Evolutionary conservation across 2,113 vertebrate species (phyloP).

Genomic region (Apodemus sylvaticus): DNA sequence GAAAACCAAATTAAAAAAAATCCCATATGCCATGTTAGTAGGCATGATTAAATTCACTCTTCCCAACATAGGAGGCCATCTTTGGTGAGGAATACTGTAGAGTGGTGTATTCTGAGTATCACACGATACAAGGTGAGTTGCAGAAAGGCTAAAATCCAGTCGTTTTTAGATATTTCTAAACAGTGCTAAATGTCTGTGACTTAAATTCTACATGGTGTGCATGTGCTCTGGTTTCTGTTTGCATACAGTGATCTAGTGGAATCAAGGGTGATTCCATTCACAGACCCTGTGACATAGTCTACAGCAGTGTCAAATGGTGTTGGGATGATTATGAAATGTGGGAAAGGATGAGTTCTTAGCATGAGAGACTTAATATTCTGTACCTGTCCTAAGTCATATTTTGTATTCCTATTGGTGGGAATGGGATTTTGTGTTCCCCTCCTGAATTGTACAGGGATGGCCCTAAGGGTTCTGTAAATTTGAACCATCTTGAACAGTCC

Average conservation of each 20-base stretch:
- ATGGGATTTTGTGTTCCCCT: slow-evolving; percentile 46
- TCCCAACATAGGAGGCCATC: background rate
- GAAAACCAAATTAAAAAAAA: background rate
- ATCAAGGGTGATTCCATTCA: background rate
- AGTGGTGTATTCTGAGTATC: background rate
- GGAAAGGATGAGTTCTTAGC: slow-evolving; percentile 49
- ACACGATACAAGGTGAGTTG: background rate
- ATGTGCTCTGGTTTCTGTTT: background rate
- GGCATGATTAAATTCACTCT: background rate
- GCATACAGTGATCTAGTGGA: background rate
- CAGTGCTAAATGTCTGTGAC: background rate
- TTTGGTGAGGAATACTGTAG: background rate
- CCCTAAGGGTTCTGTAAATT: slow-evolving; percentile 52
- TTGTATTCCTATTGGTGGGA: slow-evolving; percentile 30
- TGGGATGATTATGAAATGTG: slow-evolving; percentile 3
- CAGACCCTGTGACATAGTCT: background rate
- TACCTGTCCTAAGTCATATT: slow-evolving; percentile 25
- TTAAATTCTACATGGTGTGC: background rate
- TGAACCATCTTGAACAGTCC: slow-evolving; percentile 47
- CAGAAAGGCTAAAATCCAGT: background rate
- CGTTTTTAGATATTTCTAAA: background rate
- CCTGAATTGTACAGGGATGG: background rate
- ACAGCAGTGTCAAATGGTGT: background rate
- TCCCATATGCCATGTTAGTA: background rate
- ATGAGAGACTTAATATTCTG: slow-evolving; percentile 39